Conservation (phyloP, 2,888 invertebrate genomes). For the Cepaea hortensis region DNA sequence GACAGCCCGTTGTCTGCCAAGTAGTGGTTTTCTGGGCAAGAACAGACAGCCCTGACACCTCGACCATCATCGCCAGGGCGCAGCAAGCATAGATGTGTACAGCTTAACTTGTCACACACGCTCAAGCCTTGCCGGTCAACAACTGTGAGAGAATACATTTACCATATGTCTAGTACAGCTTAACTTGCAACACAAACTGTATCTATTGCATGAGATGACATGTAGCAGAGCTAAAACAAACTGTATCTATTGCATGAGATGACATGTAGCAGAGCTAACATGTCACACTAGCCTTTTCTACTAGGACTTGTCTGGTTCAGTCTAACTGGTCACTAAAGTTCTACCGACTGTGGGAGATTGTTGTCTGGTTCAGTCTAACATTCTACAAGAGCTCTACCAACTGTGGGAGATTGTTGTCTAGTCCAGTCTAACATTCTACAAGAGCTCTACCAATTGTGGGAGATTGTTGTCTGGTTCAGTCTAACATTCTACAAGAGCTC, state of each 20-base stretch:
- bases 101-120: constrained; percentile 79
- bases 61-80: constrained; percentile 78
- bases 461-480: too few species aligned
- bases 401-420: too few species aligned
- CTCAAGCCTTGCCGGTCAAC: constrained; percentile 42
- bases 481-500: too few species aligned
- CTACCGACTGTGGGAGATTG: too few species aligned
- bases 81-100: constrained; percentile 88
- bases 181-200: neutral
- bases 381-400: too few species aligned
- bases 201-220: neutral
- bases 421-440: too few species aligned
- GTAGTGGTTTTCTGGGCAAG: constrained; percentile 96
- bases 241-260: neutral
- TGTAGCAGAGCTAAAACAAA: neutral
- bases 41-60: constrained; percentile 82
- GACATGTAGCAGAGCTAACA: neutral
- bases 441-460: too few species aligned
- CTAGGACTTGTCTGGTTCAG: too few species aligned
- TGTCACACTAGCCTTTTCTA: too few species aligned
- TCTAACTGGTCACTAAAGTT: too few species aligned
- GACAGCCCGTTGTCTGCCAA: constrained; percentile 79
- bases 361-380: too few species aligned
- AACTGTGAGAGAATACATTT: constrained; percentile 39
- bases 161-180: neutral